These are phyloP conservation scores for Andrena bicolor DNA, from an alignment of 2,888 invertebrate genomes.

Conservation along the genomic window DNA sequence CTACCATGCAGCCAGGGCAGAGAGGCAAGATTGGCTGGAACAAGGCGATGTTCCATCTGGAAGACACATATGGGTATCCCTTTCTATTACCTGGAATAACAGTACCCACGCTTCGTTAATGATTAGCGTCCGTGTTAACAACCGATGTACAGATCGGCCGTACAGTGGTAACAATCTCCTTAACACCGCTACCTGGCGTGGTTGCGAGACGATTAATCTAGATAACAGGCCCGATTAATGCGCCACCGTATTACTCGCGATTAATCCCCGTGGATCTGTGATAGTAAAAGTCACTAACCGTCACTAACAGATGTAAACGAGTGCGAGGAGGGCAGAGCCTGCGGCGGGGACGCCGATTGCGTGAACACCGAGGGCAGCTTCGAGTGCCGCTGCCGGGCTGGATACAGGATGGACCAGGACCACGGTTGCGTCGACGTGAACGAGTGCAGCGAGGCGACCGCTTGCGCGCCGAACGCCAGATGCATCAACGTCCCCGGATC, in stretches of 20 bases:
- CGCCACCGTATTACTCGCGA: background rate
- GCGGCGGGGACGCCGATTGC: slow-evolving; percentile 90
- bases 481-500: slow-evolving; percentile 94
- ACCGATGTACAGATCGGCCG: background rate
- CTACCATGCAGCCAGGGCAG: background rate
- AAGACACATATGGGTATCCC: no score
- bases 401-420: slow-evolving; percentile 88
- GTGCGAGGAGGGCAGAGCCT: slow-evolving; percentile 88
- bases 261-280: slow-evolving; percentile 2
- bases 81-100: slow-evolving; percentile 9
- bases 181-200: background rate
- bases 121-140: slow-evolving; percentile 18
- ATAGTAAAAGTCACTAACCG: slow-evolving; percentile 58
- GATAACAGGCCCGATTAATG: slow-evolving; percentile 9
- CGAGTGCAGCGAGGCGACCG: slow-evolving; percentile 89
- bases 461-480: slow-evolving; percentile 92
- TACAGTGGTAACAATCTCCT: slow-evolving; percentile 7
- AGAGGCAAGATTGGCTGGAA: background rate
- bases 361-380: slow-evolving; percentile 91
- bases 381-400: slow-evolving; percentile 90
- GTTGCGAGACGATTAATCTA: background rate
- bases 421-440: slow-evolving; percentile 90
- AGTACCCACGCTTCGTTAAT: slow-evolving; percentile 38
- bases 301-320: slow-evolving; percentile 89
- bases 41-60: no score